Evolutionary conservation across 2,888 invertebrate genomes (phyloP).

Genomic region (Limulus polyphemus): DNA sequence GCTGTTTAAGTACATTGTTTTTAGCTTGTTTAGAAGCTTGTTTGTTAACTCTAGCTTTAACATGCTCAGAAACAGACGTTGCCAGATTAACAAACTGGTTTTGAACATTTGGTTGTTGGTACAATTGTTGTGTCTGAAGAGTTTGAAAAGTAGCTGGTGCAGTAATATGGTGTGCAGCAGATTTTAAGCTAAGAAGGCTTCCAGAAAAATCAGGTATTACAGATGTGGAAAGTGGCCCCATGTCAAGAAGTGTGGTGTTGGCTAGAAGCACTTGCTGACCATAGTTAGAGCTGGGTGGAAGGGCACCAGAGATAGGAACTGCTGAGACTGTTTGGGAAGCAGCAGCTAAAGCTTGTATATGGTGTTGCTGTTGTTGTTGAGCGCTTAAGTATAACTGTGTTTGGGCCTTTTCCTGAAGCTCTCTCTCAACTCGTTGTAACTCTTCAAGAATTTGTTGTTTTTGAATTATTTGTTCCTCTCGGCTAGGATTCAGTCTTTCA

Average conservation of each 20-base stretch:
- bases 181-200: neutral
- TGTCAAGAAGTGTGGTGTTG: slow-evolving; percentile 15
- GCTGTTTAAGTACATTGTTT: slow-evolving; percentile 13
- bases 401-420: slow-evolving; percentile 44
- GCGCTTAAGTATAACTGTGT: slow-evolving; percentile 32
- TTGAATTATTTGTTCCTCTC: slow-evolving; percentile 50
- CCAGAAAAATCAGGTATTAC: slow-evolving; percentile 16
- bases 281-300: slow-evolving; percentile 9
- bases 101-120: slow-evolving; percentile 1
- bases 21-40: slow-evolving; percentile 9
- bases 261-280: slow-evolving; percentile 17
- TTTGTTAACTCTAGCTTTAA: slow-evolving; percentile 7
- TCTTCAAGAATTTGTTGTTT: slow-evolving; percentile 59
- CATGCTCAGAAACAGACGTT: slow-evolving; percentile 11
- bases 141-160: slow-evolving; percentile 2
- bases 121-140: slow-evolving; percentile 6
- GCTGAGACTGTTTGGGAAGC: slow-evolving; percentile 24
- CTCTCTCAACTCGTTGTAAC: slow-evolving; percentile 53
- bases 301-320: slow-evolving; percentile 1
- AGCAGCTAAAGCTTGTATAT: slow-evolving; percentile 1
- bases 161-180: slow-evolving; percentile 5
- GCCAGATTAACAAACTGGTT: slow-evolving; percentile 2
- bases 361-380: slow-evolving; percentile 31
- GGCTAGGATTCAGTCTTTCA: slow-evolving; percentile 28
- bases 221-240: slow-evolving; percentile 14